Percentiles rank a stretch among this genome's conserved stretches.
These are phyloP conservation scores for Drosophila subpulchrella DNA, from an alignment of 1,140 invertebrate genomes.

Conservation along the genomic window DNA sequence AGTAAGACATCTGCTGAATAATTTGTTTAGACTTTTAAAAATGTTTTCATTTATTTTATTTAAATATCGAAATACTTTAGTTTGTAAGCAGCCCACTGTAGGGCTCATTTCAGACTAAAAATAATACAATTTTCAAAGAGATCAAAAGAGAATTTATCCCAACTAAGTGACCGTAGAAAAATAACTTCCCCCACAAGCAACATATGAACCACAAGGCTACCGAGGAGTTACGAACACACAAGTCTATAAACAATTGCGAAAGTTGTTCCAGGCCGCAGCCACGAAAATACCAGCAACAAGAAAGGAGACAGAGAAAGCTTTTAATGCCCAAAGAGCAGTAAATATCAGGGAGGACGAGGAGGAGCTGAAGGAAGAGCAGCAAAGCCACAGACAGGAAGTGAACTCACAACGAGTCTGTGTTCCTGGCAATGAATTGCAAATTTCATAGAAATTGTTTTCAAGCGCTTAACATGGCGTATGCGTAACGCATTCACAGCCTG, in stretches of 20 bases:
- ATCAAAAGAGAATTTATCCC: not conserved
- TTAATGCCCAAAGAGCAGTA: constrained; percentile 72
- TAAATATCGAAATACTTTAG: not conserved
- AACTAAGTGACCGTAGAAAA: constrained; percentile 5
- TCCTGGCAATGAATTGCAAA: constrained; percentile 63
- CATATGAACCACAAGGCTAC: constrained; percentile 41
- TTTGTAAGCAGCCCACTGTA: not conserved
- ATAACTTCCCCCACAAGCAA: constrained; percentile 12
- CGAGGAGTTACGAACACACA: constrained; percentile 39
- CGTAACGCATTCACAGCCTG: constrained; percentile 63
- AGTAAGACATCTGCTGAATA: no score
- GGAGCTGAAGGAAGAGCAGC: constrained; percentile 30
- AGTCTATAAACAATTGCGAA: constrained; percentile 72
- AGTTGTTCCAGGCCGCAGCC: constrained; percentile 62
- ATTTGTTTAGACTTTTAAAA: no score
- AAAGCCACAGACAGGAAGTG: constrained; percentile 58
- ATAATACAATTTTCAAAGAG: not conserved
- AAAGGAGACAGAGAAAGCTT: constrained; percentile 48
- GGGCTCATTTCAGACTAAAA: not conserved
- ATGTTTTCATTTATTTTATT: no score
- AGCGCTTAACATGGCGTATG: constrained; percentile 71
- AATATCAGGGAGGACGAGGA: constrained; percentile 34
- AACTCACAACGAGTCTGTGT: constrained; percentile 44
- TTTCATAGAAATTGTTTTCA: constrained; percentile 71
- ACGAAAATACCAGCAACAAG: constrained; percentile 51